phyloP scores from a whole-genome alignment of 92 coral and sea anemone species.

The Umimayanthus kanabou region DNA sequence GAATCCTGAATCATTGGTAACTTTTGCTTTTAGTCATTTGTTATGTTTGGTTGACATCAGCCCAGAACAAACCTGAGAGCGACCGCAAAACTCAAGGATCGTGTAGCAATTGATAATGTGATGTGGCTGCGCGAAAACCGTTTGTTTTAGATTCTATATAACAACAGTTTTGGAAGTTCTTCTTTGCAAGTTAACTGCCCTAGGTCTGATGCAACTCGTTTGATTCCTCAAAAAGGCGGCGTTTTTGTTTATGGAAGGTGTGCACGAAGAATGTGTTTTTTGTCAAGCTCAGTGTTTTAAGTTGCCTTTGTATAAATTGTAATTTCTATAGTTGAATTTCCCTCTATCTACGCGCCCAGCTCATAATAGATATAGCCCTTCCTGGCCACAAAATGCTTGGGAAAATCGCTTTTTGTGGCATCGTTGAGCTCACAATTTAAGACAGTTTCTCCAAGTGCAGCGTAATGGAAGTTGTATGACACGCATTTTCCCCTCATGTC shows the following conservation, averaged over 20 bases:
- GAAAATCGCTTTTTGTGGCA: constrained; percentile 23
- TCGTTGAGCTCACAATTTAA: constrained; percentile 30
- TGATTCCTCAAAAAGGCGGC: not conserved
- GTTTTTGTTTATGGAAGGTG: not conserved
- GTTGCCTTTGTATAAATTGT: not conserved
- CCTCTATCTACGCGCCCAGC: not conserved
- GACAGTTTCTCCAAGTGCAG: not conserved
- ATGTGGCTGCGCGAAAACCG: too few relatives aligned
- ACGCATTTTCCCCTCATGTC: constrained; percentile 33
- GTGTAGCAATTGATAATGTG: too few relatives aligned
- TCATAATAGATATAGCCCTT: constrained; percentile 25
- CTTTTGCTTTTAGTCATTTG: too few relatives aligned
- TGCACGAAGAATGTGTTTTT: not conserved
- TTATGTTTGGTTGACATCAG: too few relatives aligned
- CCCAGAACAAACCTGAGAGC: too few relatives aligned
- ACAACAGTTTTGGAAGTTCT: too few relatives aligned
- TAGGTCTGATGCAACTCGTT: too few relatives aligned
- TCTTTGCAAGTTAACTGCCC: too few relatives aligned
- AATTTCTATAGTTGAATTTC: not conserved
- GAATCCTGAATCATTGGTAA: too few relatives aligned
- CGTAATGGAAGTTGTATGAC: constrained; percentile 19
- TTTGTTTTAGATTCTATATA: too few relatives aligned
- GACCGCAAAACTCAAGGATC: too few relatives aligned
- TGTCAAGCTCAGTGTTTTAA: not conserved
- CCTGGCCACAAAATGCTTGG: constrained; percentile 3